Conservation (phyloP, 2,797 vertebrate genomes). For the Gambusia yucatana region DNA sequence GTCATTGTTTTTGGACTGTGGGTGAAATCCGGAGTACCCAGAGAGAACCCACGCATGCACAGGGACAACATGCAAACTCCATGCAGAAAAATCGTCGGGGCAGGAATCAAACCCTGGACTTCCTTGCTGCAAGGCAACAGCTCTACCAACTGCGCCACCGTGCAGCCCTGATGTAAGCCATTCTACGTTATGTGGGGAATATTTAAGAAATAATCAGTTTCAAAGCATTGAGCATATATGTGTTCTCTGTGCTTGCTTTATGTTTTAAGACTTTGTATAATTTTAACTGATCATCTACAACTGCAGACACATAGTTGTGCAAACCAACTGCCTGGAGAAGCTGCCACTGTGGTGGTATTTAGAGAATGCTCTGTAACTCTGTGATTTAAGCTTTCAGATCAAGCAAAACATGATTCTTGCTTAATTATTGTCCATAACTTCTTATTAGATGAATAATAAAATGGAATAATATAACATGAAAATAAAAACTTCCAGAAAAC, state of each 20-base stretch:
- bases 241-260: not conserved
- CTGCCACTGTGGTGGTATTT: not conserved
- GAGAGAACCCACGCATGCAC: too few species aligned
- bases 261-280: not conserved
- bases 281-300: not conserved
- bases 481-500: not conserved
- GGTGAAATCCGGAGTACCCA: too few species aligned
- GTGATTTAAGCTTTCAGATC: not conserved
- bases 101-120: too few species aligned
- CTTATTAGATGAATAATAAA: not conserved
- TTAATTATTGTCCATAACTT: not conserved
- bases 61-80: too few species aligned
- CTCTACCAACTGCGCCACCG: too few species aligned
- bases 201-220: not conserved
- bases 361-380: not conserved
- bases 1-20: too few species aligned
- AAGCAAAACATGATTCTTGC: not conserved
- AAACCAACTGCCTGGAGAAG: not conserved
- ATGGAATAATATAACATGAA: not conserved
- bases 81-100: too few species aligned
- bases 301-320: not conserved
- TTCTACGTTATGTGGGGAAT: not conserved
- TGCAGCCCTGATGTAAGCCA: not conserved
- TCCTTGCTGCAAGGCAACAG: too few species aligned
- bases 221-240: not conserved